Base-by-base conservation (phyloP, 1,140 invertebrate genomes). In the Drosophila navojoa region DNA sequence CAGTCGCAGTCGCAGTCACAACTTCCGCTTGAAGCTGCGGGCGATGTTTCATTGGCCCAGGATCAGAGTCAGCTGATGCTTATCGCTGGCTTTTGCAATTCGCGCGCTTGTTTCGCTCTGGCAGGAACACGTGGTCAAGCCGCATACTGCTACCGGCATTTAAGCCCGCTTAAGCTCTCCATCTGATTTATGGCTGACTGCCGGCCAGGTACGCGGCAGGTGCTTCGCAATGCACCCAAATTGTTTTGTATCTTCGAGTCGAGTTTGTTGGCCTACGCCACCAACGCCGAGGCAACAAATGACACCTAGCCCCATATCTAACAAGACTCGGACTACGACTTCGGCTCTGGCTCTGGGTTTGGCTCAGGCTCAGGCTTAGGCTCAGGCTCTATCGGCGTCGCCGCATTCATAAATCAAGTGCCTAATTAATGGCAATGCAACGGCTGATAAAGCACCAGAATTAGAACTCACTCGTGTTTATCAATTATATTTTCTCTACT, bases 401-500 rank as follows among this genome's bases (percentile, higher is more conserved):
- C 53, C 71, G 73, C 69, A 60, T 80, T 85, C 81, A 86, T 86
- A 86, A 86, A 86, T 86, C 81, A 86, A 79, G 81, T 45, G 57
- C 38, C 82, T 86, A 86, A 86, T 87, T 86, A 86, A 86, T 86
- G 81, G 82, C 44, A 70, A 57, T 27, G 55, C 29, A 38, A 44
- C 16, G 5, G 13, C 42, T 55, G 81, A 86, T 87, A 86, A 82
- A 60, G 68, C 42, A 52, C 78, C 79, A 79, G 81, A 87, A 86
- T 82, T 86, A 86, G 81, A 86, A 76, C 81, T 64, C 76, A 77
- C 50, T 44, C 72, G 68, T 78, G 81, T 79, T 86, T 86, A 86
- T 86, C 81, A 86, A 86, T 86, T 87, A 86, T 86, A 86, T 87
- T 86, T 77, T 81, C 64, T 69, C 72, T 77, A 89, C 82, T 86